Evolutionary conservation across 2,113 vertebrate genomes (phyloP).

Genomic region (Eclectus roratus): DNA sequence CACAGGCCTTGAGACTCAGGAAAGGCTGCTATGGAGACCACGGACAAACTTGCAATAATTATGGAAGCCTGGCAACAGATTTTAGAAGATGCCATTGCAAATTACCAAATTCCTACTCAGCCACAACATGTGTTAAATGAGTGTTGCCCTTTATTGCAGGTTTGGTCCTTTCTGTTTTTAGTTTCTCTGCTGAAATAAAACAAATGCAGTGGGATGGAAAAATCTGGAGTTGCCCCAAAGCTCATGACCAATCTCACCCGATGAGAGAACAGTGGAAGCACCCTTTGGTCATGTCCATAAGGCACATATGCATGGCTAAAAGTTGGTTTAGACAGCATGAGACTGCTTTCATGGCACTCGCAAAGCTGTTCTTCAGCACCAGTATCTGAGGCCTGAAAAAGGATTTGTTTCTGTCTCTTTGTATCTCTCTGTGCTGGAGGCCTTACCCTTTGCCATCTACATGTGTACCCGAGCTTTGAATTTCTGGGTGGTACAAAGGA

Average conservation of each 20-base stretch:
- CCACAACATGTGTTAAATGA: neutral
- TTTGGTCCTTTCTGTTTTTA: neutral
- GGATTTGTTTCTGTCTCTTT: neutral
- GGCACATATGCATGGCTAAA: neutral
- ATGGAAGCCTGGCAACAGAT: conserved; percentile 12
- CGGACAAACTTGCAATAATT: neutral
- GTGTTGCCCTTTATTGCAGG: neutral
- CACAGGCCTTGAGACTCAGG: neutral
- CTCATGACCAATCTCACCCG: neutral
- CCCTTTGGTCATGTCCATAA: neutral
- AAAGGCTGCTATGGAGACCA: conserved; percentile 36
- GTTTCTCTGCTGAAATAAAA: neutral
- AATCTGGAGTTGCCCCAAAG: neutral
- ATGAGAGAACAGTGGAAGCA: neutral
- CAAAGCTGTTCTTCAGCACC: neutral
- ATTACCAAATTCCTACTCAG: neutral
- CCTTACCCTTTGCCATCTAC: neutral
- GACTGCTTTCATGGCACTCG: fast-evolving
- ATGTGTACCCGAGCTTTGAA: neutral
- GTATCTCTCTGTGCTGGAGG: neutral
- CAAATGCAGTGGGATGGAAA: neutral
- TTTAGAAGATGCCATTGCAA: neutral
- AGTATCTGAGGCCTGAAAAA: neutral
- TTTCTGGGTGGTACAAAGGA: neutral
- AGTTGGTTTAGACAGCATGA: neutral